Percentiles rank a stretch among this genome's conserved stretches.
phyloP scores from a whole-genome alignment of 2,888 invertebrate species.

The Melipona beecheii region DNA sequence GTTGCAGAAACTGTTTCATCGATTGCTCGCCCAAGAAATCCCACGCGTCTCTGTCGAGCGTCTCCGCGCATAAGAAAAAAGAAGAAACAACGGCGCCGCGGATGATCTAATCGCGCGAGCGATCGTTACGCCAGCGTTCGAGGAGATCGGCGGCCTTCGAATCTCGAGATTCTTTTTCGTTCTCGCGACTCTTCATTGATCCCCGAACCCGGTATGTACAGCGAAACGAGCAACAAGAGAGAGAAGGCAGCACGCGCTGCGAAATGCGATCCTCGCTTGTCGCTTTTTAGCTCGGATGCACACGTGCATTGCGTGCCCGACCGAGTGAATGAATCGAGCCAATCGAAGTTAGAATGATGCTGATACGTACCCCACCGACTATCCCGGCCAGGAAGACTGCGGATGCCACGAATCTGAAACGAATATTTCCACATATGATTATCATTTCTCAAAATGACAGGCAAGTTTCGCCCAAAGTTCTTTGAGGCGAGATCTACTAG shows the following conservation, averaged over 20 bases:
- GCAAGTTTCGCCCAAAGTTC: too few species aligned
- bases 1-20: background rate
- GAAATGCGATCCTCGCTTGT: conserved; percentile 55
- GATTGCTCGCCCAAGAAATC: background rate
- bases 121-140: conserved; percentile 19
- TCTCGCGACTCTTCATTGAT: conserved; percentile 37
- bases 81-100: conserved; percentile 25
- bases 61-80: background rate
- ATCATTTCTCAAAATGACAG: background rate
- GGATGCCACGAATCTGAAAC: conserved; percentile 85
- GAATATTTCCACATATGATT: conserved; percentile 16
- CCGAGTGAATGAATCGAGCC: conserved; percentile 4
- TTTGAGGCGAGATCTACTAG: too few species aligned
- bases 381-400: conserved; percentile 84
- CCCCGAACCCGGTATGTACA: background rate
- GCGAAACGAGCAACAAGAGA: background rate
- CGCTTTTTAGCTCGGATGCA: conserved; percentile 27
- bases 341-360: background rate
- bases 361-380: conserved; percentile 85
- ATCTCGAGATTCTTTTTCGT: conserved; percentile 31
- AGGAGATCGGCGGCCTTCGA: conserved; percentile 41
- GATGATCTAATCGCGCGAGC: conserved; percentile 48
- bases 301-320: conserved; percentile 42
- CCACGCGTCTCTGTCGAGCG: background rate
- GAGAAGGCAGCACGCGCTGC: conserved; percentile 36